Evolutionary conservation across 2,888 invertebrate genomes (phyloP), one percentile per base, ranked within the genome.

Genomic region (Diachrysia chrysitis): DNA sequence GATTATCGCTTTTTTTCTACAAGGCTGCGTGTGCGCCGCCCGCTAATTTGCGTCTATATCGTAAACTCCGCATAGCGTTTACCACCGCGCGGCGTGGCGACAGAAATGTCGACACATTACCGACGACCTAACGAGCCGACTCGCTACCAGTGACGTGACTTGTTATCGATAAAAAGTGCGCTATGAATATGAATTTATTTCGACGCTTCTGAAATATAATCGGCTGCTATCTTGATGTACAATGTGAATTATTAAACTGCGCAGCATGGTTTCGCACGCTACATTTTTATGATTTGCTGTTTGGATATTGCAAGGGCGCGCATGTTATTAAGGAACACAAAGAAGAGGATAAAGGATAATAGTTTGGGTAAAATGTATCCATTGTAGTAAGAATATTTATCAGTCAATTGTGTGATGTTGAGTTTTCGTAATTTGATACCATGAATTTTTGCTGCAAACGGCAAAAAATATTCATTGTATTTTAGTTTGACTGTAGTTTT

Each of bases 81-180:
- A 75, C 82, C 76, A 70, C 74, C 74, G 78, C 76, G 80, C 76
- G 71, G 78, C 83, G 78, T 82, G 85, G 85, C 81, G 88, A 88
- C 89, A 87, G 86, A 83, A 84, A 87, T 87, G 89, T 89, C 87
- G 88, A 88, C 90, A 88, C 88, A 87, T 90, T 87, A 85, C 86
- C 79, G 81, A 81, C 82, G 81, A 83, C 82, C 85, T 90, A 90
- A 90, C 90, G 89, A 89, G 89, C 87, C 78, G 78, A 71, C 81
- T 79, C 69, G 72, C 75, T 73, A 57, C 77, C 83, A 89, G 89
- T 83, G 89, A 80, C 73, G 90, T 63, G 76, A 71, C 73, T 78
- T 71, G 79, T 79, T 80, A 76, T 83, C 83, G 83, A 83, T 81
- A 78, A 83, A 80, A 82, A 81, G 80, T 80, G 68, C 72, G 78